Evolutionary conservation across 2,113 vertebrate genomes (phyloP).

Genomic region (Cettia cetti): DNA sequence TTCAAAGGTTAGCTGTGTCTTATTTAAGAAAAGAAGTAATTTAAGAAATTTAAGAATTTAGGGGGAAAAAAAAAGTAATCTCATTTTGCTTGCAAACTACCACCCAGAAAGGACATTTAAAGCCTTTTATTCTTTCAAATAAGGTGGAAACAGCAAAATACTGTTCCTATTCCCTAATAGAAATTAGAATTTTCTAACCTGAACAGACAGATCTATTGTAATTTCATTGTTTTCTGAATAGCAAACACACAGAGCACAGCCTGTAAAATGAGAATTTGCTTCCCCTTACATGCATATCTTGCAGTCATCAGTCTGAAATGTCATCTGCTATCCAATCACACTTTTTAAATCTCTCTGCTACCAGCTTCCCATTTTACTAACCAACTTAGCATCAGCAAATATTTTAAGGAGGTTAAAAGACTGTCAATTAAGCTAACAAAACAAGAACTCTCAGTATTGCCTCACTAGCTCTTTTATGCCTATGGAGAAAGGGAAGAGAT

Average conservation of each 20-base stretch:
- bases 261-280: background rate
- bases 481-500: background rate
- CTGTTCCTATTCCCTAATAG: background rate
- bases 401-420: background rate
- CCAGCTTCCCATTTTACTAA: background rate
- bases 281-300: background rate
- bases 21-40: background rate
- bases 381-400: background rate
- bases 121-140: background rate
- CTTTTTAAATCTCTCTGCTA: background rate
- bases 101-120: background rate
- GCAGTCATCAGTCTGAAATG: background rate
- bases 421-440: background rate
- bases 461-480: background rate
- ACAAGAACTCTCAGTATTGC: background rate
- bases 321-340: background rate
- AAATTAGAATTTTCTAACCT: background rate
- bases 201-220: background rate
- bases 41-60: too few species aligned
- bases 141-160: background rate
- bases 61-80: background rate
- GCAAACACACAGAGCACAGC: background rate
- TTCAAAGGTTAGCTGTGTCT: background rate
- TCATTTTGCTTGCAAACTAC: background rate
- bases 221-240: background rate